Base-by-base conservation (phyloP, 2,113 vertebrate genomes). In the Bungarus multicinctus region DNA sequence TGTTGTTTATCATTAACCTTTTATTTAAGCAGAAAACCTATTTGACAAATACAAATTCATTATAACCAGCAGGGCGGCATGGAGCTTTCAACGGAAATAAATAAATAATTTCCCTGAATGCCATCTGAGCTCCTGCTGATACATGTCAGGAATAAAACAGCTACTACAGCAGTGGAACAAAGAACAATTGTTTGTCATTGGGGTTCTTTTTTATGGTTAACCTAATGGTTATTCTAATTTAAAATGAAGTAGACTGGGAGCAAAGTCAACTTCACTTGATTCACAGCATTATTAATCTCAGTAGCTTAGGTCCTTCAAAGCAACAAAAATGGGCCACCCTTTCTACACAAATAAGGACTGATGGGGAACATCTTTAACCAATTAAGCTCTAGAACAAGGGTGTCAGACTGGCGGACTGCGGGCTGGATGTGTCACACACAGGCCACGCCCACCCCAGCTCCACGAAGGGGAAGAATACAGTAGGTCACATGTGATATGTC, bases 11-110 rank as follows among this genome's bases (percentile, higher is more conserved):
- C 91, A 88, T 96, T 94, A 97, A 93, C 94, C 96, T 97, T 97
- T 95, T 92, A 93, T 96, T 96, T 97, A 96, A 94, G 85, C 90
- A 86, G 95, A 69, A 94, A 96, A 95, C 88, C 88, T 58, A 53
- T 92, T 95, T 96, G 96, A 97, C 93, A 97, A 95, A 97, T 92
- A 94, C 89, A 95, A 95, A 95, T 90, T 96, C 87, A 94, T 96
- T 97, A 92, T 52, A 96, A 93, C 90, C 93, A 93, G 88, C 53
- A 89, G 93, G 95, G 92, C 94, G 94, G 89, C 96, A 87, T 95
- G 81, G 69, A 95, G 16, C 14, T 55, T 94, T 93, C 87, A 93
- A 87, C 86, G 23, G 89, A 93, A 90, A 93, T 87, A 87, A 96
- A 96, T 93, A 95, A 96, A 95, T 6, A 93, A 92, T n/a, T 47